Conservation (phyloP, 1,140 invertebrate genomes). For the Bradynema listronoti region DNA sequence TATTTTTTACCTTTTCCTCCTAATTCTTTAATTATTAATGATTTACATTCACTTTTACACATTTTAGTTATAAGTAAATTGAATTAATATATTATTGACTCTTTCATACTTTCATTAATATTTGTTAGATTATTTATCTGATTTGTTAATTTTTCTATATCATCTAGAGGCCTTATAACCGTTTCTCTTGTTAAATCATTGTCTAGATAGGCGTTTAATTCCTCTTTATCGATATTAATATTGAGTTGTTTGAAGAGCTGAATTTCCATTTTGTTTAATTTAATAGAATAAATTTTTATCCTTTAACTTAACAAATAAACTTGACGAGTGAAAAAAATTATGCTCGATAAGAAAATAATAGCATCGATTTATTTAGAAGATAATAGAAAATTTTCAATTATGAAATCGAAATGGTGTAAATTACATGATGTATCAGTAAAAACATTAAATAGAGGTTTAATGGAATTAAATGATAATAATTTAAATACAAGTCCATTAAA, state of each 20-base stretch:
- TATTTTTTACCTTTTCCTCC: neutral
- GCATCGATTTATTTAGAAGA: no score
- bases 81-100: neutral
- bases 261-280: neutral
- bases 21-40: neutral
- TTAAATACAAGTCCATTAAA: no score
- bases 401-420: no score
- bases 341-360: no score
- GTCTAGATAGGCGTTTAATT: constrained; percentile 7
- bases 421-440: no score
- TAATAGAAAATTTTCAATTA: no score
- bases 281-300: constrained; percentile 1
- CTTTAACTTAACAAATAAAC: neutral
- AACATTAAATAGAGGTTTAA: no score
- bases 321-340: no score
- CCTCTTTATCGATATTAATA: neutral
- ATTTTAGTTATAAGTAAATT: neutral
- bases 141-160: neutral
- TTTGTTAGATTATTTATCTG: neutral
- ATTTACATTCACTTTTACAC: neutral
- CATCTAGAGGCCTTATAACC: neutral
- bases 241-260: neutral
- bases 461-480: no score
- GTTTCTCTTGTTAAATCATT: constrained; percentile 29
- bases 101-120: neutral